Evolutionary conservation across 2,888 invertebrate genomes (phyloP), one percentile per base, ranked within the genome.

Genomic region (Azorinus chamasolen): DNA sequence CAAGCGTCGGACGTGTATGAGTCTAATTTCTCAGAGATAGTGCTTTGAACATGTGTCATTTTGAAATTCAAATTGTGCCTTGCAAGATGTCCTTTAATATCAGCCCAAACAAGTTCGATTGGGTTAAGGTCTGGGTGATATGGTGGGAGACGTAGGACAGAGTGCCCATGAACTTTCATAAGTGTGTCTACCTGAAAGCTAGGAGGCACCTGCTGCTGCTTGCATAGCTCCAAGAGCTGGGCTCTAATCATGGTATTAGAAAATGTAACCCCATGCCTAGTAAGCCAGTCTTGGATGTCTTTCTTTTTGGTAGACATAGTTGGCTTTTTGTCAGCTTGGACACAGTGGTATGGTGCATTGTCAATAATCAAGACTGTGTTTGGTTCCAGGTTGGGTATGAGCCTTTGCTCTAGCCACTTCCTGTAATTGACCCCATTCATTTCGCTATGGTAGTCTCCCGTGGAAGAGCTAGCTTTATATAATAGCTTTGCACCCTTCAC

Each of bases 361-460:
- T 74, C 69, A 0, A 69, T 22, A 2, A 75, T 27, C 0, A 74
- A 5, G 1, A 57, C 58, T 12, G 68, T 51, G 16, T 22, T 27
- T 20, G 46, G 18, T 10, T 45, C 45, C 25, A 66, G 20, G 18
- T 76, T 76, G 14, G 64, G 70, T 2, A 76, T 61, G 2, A 76
- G 37, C 16, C 37, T 65, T 22, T 65, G 50, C 18, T 25, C 27
- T 1, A 65, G 18, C 76, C 76, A 76, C 24, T 71, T 61, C 1
- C 16, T 14, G 32, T 70, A 76, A 18, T 62, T 65, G 0, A 16
- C 14, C 5, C 25, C 0, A 18, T 76, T 76, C 65, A 76, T 76
- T n/a, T 76, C 65, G 25, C 27, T 14, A 25, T 70, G 76, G 22
- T 71, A 76, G 39, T 70, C 76, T 12, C 69, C 58, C 12, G 64